Evolutionary conservation across 2,797 vertebrate genomes (phyloP).

Genomic region (Sorex maritimensis): DNA sequence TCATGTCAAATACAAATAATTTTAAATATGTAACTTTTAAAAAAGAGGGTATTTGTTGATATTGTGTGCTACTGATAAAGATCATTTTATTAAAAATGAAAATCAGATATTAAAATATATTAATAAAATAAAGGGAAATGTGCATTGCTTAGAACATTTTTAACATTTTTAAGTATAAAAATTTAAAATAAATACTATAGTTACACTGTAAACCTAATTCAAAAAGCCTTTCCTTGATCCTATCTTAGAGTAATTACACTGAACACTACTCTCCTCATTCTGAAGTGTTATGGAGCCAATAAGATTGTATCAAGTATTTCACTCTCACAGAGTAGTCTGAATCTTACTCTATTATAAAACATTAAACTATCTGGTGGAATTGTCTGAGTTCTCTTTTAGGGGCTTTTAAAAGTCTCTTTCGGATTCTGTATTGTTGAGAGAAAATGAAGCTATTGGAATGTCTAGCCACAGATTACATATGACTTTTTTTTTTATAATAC

Average conservation of each 20-base stretch:
- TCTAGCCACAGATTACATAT: neutral
- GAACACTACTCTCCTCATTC: neutral
- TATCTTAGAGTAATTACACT: neutral
- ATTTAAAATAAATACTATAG: neutral
- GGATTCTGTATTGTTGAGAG: neutral
- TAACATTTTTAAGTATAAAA: neutral
- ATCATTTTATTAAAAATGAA: too few relatives aligned
- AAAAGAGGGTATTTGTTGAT: too few relatives aligned
- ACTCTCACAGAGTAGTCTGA: neutral
- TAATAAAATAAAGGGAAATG: neutral
- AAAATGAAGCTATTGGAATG: neutral
- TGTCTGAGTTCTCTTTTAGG: neutral
- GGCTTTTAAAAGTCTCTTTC: neutral
- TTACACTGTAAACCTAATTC: neutral
- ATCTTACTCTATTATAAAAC: neutral
- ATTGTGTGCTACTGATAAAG: too few relatives aligned
- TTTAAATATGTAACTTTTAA: too few relatives aligned
- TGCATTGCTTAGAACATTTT: neutral
- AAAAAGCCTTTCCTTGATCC: neutral
- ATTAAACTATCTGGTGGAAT: neutral
- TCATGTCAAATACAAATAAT: too few relatives aligned
- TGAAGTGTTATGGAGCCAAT: neutral
- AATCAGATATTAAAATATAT: neutral
- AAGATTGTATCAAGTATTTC: neutral
- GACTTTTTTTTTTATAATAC: neutral